Conservation (phyloP, 1,140 invertebrate genomes). For the Polyergus mexicanus region DNA sequence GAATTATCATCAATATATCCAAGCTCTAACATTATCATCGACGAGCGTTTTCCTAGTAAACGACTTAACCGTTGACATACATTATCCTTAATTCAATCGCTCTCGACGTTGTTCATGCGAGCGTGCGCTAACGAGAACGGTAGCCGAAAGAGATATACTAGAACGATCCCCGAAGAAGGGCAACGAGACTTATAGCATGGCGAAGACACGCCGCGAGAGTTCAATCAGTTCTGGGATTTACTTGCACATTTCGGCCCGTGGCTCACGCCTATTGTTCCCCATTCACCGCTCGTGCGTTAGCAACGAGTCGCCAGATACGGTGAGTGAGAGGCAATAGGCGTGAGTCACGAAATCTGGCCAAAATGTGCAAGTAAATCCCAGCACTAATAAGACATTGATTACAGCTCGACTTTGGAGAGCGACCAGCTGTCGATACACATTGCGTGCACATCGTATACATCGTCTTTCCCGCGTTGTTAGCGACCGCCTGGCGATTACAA, state of each 20-base stretch:
- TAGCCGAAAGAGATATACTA: constrained; percentile 70
- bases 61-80: constrained; percentile 39
- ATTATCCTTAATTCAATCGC: constrained; percentile 65
- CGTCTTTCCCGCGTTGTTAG: constrained; percentile 64
- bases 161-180: constrained; percentile 59
- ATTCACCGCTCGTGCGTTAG: too few species aligned
- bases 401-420: constrained; percentile 66
- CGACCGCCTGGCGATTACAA: constrained; percentile 74
- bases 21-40: constrained; percentile 24
- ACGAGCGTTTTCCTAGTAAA: background rate
- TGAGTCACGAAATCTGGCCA: too few species aligned
- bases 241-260: too few species aligned
- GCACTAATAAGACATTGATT: constrained; percentile 77
- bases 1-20: background rate
- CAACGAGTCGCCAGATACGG: too few species aligned
- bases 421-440: constrained; percentile 72
- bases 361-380: too few species aligned
- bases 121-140: constrained; percentile 66
- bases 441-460: constrained; percentile 63
- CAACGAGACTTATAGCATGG: constrained; percentile 65
- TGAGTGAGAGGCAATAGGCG: too few species aligned
- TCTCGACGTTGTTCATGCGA: constrained; percentile 61
- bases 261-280: too few species aligned
- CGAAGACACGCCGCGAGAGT: constrained; percentile 61
- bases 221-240: too few species aligned